Conservation (phyloP, 1,140 invertebrate species). For the Lucilia cuprina region DNA sequence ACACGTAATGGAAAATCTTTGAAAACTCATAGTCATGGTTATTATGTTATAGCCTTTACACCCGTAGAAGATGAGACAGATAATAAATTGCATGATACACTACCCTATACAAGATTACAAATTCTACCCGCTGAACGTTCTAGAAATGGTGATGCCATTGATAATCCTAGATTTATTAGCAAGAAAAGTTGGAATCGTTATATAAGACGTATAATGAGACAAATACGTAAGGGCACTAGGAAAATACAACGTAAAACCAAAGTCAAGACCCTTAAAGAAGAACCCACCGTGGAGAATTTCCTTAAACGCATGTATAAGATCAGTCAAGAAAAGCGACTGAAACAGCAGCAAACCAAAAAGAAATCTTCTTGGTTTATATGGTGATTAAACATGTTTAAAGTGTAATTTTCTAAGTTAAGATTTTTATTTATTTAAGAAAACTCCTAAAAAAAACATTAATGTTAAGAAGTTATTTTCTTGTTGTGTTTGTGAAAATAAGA, state of each 20-base stretch:
- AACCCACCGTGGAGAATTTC: constrained; percentile 38
- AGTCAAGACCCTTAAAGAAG: constrained; percentile 17
- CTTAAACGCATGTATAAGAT: constrained; percentile 29
- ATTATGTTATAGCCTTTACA: constrained; percentile 36
- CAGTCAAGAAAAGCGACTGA: background rate
- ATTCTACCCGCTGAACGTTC: constrained; percentile 37
- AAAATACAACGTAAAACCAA: constrained; percentile 38
- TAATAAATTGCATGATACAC: background rate
- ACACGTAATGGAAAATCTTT: background rate
- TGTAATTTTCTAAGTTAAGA: background rate
- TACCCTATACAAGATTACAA: constrained; percentile 35
- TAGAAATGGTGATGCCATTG: background rate
- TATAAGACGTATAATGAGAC: constrained; percentile 37
- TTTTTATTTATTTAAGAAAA: background rate
- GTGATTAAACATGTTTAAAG: background rate
- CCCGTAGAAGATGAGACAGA: background rate
- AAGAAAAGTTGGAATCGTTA: constrained; percentile 34
- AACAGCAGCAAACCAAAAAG: constrained; percentile 23
- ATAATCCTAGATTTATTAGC: constrained; percentile 18
- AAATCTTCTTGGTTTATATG: constrained; percentile 24
- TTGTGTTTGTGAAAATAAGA: background rate
- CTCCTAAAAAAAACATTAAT: background rate
- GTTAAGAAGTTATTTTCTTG: background rate
- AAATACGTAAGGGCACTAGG: constrained; percentile 38
- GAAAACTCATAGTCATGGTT: background rate